These are phyloP conservation scores for Eretmochelys imbricata DNA, from an alignment of 2,113 vertebrate genomes.

Conservation along the genomic window DNA sequence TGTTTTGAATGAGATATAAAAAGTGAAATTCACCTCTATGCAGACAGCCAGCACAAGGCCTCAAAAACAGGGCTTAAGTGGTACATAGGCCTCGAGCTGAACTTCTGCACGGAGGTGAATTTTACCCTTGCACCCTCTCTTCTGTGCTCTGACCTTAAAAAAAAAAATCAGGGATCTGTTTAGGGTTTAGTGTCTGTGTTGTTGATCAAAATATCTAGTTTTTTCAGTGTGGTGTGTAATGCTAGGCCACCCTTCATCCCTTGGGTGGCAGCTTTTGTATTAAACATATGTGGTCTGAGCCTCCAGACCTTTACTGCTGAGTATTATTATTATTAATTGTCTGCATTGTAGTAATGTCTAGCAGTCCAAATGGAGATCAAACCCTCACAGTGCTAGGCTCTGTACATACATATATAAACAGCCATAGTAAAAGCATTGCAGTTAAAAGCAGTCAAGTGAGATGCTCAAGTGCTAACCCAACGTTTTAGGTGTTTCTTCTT, in stretches of 20 bases:
- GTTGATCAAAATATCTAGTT: neutral
- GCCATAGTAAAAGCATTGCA: neutral
- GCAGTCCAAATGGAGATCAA: neutral
- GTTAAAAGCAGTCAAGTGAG: neutral
- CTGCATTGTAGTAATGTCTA: neutral
- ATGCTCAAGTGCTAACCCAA: neutral
- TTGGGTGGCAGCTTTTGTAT: neutral
- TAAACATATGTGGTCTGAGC: neutral
- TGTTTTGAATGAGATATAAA: neutral
- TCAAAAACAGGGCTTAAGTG: neutral
- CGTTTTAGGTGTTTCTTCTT: neutral
- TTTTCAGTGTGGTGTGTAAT: neutral
- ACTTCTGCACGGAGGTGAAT: neutral
- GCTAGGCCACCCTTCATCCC: fast-evolving
- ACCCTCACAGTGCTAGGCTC: too few relatives aligned
- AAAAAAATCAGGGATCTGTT: neutral
- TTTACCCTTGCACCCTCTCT: neutral
- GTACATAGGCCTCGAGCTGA: neutral
- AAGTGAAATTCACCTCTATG: neutral
- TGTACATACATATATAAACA: neutral
- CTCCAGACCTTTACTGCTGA: neutral
- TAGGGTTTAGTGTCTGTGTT: neutral
- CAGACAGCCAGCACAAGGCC: neutral
- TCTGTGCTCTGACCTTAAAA: neutral
- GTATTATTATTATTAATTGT: neutral